Evolutionary conservation across 2,113 vertebrate species (phyloP).

Genomic region (Todiramphus saurophagus): DNA sequence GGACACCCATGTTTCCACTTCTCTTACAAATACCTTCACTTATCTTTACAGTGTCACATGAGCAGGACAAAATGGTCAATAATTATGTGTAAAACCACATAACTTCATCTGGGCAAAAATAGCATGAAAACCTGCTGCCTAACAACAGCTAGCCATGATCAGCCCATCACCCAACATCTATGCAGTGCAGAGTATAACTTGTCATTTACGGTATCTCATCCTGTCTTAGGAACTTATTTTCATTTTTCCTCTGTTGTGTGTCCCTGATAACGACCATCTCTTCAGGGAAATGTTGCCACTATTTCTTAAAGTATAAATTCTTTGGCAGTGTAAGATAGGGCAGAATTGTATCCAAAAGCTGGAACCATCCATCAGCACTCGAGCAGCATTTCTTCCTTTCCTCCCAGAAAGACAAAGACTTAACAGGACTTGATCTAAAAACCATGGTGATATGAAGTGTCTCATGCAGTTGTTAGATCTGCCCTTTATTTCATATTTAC

Average conservation of each 20-base stretch:
- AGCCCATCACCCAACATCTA: not conserved
- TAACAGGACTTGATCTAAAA: not conserved
- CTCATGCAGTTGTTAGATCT: not conserved
- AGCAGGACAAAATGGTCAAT: not conserved
- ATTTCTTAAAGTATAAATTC: not conserved
- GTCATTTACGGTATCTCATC: fast-evolving
- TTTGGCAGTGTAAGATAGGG: not conserved
- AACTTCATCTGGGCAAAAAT: not conserved
- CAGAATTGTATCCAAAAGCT: not conserved
- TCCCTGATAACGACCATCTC: not conserved
- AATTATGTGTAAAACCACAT: fast-evolving
- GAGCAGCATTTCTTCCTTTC: not conserved
- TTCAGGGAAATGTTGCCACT: not conserved
- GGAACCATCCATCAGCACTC: fast-evolving
- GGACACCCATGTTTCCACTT: not conserved
- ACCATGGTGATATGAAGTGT: not conserved
- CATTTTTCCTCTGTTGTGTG: not conserved
- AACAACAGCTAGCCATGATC: not conserved
- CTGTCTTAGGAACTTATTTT: not conserved
- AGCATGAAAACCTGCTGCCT: not conserved
- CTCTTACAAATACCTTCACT: not conserved
- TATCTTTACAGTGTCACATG: not conserved
- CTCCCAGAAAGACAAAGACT: not conserved
- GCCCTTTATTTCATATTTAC: not conserved
- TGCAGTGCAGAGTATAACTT: fast-evolving